Conservation (phyloP, 37 sponge, comb jelly and placozoan species). For the Chondrosia reniformis region DNA sequence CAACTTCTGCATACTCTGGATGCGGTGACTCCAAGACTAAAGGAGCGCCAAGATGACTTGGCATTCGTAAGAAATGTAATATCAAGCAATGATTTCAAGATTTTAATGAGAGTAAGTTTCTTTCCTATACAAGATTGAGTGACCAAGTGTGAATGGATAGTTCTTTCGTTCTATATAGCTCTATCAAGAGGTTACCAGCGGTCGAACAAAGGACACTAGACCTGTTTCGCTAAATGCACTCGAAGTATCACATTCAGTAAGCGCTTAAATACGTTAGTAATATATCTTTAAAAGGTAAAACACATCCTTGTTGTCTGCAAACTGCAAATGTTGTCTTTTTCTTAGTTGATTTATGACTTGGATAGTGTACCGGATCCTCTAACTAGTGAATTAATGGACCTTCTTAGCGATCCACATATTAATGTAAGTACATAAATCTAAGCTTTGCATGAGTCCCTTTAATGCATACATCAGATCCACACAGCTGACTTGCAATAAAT, state of each 20-base stretch:
- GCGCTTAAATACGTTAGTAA: too few relatives aligned
- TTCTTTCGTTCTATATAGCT: neutral
- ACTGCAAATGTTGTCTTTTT: neutral
- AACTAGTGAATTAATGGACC: constrained; percentile 42
- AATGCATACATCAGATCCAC: too few relatives aligned
- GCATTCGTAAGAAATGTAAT: constrained; percentile 48
- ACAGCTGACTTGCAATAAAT: too few relatives aligned
- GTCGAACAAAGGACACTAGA: neutral
- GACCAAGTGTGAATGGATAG: neutral
- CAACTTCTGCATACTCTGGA: constrained; percentile 52
- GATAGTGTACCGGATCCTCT: constrained; percentile 12
- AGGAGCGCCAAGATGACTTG: constrained; percentile 50
- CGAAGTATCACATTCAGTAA: constrained; percentile 37
- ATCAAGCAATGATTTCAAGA: constrained; percentile 40
- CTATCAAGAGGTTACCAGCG: constrained; percentile 31
- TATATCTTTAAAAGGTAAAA: neutral
- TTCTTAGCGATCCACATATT: constrained; percentile 47
- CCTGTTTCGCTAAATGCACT: constrained; percentile 38
- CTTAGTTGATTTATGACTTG: constrained; percentile 45
- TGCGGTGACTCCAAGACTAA: constrained; percentile 19
- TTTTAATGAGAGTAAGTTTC: constrained; percentile 44
- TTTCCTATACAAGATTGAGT: neutral
- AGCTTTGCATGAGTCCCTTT: too few relatives aligned
- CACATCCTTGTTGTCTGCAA: neutral
- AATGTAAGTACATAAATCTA: constrained; percentile 41